Evolutionary conservation across 30 jellyfish, hydroid and myxozoan genomes (phyloP).

Genomic region (Aurelia coerulea): DNA sequence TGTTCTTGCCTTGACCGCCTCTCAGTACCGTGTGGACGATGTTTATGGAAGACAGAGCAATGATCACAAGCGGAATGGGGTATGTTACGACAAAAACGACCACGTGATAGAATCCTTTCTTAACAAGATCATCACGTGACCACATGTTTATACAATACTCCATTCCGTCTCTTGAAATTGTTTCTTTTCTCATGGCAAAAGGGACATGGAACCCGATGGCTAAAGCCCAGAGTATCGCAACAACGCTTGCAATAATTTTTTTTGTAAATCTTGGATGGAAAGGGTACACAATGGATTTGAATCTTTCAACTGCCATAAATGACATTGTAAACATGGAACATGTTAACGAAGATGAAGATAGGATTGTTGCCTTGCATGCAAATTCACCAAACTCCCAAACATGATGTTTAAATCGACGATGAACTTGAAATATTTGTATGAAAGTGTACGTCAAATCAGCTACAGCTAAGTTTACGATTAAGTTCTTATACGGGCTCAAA

Average conservation of each 20-base stretch:
- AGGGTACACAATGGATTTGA: slow-evolving; percentile 46
- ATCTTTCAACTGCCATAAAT: slow-evolving; percentile 59
- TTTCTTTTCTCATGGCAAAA: slow-evolving; percentile 12
- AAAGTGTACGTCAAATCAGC: slow-evolving; percentile 46
- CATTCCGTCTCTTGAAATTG: slow-evolving; percentile 13
- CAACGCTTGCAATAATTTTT: neutral
- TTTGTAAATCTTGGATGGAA: slow-evolving; percentile 22
- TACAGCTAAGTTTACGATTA: slow-evolving; percentile 46
- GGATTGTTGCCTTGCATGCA: slow-evolving; percentile 30
- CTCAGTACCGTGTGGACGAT: slow-evolving; percentile 42
- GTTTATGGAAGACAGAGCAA: slow-evolving; percentile 12
- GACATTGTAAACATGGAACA: slow-evolving; percentile 62
- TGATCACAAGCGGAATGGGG: slow-evolving; percentile 55
- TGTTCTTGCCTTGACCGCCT: slow-evolving; percentile 1
- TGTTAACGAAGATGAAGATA: slow-evolving; percentile 30
- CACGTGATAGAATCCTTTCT: slow-evolving; percentile 9
- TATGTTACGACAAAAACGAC: slow-evolving; percentile 38
- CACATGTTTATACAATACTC: slow-evolving; percentile 9
- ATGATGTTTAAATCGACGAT: slow-evolving; percentile 48
- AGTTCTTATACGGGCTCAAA: slow-evolving; percentile 19
- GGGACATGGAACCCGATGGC: slow-evolving; percentile 49
- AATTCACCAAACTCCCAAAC: slow-evolving; percentile 60
- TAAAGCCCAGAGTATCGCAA: slow-evolving; percentile 20
- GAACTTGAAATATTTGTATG: slow-evolving; percentile 39
- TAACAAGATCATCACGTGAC: neutral